A percentile compares a stretch with the other conserved stretches of the same genome.
Evolutionary conservation across 1,140 invertebrate genomes (phyloP).

Genomic region (Paraescarpia echinospica): DNA sequence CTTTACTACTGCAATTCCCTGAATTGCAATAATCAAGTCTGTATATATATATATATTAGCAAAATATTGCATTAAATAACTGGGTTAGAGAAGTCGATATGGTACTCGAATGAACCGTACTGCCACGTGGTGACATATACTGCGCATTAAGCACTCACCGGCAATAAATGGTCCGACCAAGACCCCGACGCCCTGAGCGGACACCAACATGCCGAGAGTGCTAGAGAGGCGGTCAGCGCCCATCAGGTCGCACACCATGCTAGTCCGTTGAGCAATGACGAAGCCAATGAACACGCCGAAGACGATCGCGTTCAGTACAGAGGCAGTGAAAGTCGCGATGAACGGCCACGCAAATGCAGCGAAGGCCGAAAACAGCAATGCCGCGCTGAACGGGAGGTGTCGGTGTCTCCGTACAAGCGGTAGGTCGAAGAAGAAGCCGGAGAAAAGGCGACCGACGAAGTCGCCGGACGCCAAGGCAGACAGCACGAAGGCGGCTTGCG

Average conservation of each 20-base stretch:
- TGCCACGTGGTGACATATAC: too few relatives aligned
- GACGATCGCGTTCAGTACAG: neutral
- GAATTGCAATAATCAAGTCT: too few relatives aligned
- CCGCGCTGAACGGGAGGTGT: neutral
- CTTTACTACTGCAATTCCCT: too few relatives aligned
- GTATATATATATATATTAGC: too few relatives aligned
- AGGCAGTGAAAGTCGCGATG: neutral
- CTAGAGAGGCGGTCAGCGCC: conserved; percentile 7
- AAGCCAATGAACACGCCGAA: neutral
- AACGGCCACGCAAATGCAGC: neutral
- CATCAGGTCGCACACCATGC: neutral
- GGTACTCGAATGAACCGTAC: too few relatives aligned
- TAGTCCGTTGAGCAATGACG: neutral
- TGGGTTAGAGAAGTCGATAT: too few relatives aligned
- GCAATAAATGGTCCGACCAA: neutral
- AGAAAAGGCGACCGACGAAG: neutral
- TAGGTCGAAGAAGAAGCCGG: neutral
- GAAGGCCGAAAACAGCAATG: neutral
- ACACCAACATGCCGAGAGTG: neutral
- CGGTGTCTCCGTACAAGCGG: neutral
- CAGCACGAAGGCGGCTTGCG: neutral
- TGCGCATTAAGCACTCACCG: too few relatives aligned
- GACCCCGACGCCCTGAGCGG: conserved; percentile 9
- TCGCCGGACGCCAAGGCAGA: neutral
- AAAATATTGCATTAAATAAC: too few relatives aligned